A percentile compares a stretch with the other conserved stretches of the same genome.
phyloP scores from a whole-genome alignment of 2,888 invertebrate genomes.

The Fragum whitleyi region DNA sequence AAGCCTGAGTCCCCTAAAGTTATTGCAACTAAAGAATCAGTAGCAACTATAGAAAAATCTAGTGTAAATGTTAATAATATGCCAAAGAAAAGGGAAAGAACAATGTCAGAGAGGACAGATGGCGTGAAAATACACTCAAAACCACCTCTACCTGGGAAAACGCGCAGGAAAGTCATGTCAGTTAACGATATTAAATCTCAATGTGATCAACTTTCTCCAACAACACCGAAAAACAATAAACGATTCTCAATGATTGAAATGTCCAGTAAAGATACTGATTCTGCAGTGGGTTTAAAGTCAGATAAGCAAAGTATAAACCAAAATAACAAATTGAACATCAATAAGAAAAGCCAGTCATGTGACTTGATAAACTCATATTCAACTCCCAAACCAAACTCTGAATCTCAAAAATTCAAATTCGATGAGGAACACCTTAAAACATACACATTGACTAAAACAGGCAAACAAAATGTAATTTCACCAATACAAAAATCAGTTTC shows the following conservation, averaged over 20 bases:
- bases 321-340: background rate
- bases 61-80: background rate
- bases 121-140: slow-evolving; percentile 22
- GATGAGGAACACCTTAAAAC: slow-evolving; percentile 49
- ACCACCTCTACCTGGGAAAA: slow-evolving; percentile 55
- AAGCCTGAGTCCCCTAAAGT: background rate
- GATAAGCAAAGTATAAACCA: background rate
- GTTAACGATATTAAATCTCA: slow-evolving; percentile 37
- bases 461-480: background rate
- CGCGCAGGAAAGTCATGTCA: slow-evolving; percentile 41
- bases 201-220: background rate
- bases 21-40: background rate
- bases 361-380: slow-evolving; percentile 1
- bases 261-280: background rate
- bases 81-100: slow-evolving; percentile 10
- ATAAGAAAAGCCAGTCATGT: slow-evolving; percentile 16
- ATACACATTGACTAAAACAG: slow-evolving; percentile 18
- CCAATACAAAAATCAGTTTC: slow-evolving; percentile 42
- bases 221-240: background rate
- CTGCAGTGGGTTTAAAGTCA: background rate
- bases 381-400: background rate
- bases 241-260: slow-evolving; percentile 42
- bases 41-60: background rate
- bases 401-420: slow-evolving; percentile 28
- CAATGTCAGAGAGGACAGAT: slow-evolving; percentile 5